Conservation (phyloP, 2,888 invertebrate genomes). For the Pristionchus arcanus region DNA sequence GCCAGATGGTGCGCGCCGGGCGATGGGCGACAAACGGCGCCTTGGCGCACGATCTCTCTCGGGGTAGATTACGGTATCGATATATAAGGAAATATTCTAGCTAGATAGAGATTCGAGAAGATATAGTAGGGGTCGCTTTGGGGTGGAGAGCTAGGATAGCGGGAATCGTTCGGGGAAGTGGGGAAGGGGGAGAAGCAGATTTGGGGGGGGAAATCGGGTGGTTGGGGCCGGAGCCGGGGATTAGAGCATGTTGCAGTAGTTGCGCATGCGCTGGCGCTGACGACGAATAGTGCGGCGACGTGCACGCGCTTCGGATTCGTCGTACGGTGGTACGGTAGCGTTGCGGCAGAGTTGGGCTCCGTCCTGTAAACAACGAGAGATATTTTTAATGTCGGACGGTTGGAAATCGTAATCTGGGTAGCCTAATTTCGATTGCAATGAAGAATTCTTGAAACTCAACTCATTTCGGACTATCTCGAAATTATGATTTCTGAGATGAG, state of each 20-base stretch:
- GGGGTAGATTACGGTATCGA: background rate
- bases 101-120: slow-evolving; percentile 39
- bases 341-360: slow-evolving; percentile 51
- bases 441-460: too few species aligned
- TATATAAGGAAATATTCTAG: slow-evolving; percentile 8
- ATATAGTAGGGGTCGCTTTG: background rate
- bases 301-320: slow-evolving; percentile 48
- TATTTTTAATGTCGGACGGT: background rate
- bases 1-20: slow-evolving; percentile 30
- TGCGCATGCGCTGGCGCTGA: slow-evolving; percentile 55
- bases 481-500: too few species aligned
- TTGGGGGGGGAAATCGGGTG: background rate
- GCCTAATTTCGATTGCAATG: too few species aligned
- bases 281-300: slow-evolving; percentile 55
- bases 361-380: slow-evolving; percentile 28
- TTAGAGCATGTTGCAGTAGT: slow-evolving; percentile 57
- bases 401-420: background rate
- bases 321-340: slow-evolving; percentile 49
- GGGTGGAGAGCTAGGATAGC: background rate
- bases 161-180: slow-evolving; percentile 46
- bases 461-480: too few species aligned
- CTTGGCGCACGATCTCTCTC: background rate
- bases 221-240: background rate
- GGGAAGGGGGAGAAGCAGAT: background rate
- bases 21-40: background rate